phyloP scores from a whole-genome alignment of 2,888 invertebrate genomes.

The Drosophila pegasa region DNA sequence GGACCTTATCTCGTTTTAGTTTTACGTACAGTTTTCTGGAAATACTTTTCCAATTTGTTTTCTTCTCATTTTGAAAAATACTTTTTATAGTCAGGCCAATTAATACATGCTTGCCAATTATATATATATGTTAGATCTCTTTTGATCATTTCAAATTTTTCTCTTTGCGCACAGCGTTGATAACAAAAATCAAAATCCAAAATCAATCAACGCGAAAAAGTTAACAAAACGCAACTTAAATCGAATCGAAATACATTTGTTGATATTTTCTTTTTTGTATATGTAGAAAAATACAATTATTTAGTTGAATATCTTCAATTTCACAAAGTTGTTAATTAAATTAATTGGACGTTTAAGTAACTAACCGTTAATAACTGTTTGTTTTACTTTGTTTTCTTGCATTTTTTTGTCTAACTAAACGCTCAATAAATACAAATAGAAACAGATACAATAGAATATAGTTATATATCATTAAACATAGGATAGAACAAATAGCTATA shows the following conservation, averaged over 20 bases:
- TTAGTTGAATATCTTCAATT: slow-evolving; percentile 25
- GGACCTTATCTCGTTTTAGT: slow-evolving; percentile 25
- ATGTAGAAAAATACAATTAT: slow-evolving; percentile 59
- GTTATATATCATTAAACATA: slow-evolving; percentile 50
- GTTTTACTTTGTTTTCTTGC: slow-evolving; percentile 30
- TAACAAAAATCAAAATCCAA: slow-evolving; percentile 57
- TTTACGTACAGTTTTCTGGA: slow-evolving; percentile 48
- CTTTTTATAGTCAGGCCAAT: slow-evolving; percentile 59
- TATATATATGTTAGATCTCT: neutral
- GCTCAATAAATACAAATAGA: slow-evolving; percentile 77
- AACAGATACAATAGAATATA: slow-evolving; percentile 62
- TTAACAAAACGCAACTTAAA: slow-evolving; percentile 60
- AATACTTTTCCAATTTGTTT: slow-evolving; percentile 1
- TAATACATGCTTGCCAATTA: slow-evolving; percentile 63
- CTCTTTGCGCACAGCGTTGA: slow-evolving; percentile 74
- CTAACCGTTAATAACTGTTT: slow-evolving; percentile 81
- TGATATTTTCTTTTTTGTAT: slow-evolving; percentile 34
- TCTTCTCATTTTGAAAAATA: slow-evolving; percentile 53
- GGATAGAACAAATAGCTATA: slow-evolving; percentile 51
- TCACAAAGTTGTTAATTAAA: slow-evolving; percentile 71
- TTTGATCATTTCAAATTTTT: slow-evolving; percentile 41
- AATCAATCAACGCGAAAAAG: slow-evolving; percentile 60
- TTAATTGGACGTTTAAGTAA: slow-evolving; percentile 84
- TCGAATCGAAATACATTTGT: slow-evolving; percentile 45
- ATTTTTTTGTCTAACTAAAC: slow-evolving; percentile 66